Base-by-base conservation (phyloP, 1,140 invertebrate species). In the Diorhabda elongata region DNA sequence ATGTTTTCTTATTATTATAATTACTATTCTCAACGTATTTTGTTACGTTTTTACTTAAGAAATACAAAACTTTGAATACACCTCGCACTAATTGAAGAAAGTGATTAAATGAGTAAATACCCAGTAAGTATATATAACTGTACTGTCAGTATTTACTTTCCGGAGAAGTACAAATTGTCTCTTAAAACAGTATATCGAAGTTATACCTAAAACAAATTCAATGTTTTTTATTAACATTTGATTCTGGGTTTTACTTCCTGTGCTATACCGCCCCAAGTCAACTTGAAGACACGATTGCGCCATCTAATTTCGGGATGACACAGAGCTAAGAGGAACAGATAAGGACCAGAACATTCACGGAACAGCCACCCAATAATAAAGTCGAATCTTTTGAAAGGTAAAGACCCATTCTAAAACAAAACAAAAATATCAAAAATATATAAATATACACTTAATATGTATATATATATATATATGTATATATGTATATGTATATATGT, bases 301-400 rank as follows among this genome's bases (percentile, higher is more conserved):
- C 97, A 99, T 79, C 89, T 88, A 74, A 99, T 96, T 56, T 90
- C 87, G 2, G 94, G 92, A 82, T 93, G 89, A 62, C 97, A 84
- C 26, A 92, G 81, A 61, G 97, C 95, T 75, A 91, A 88, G 45
- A 93, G 81, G 76, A 97, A 95, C 56, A 98, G 84, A 78, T 94
- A 94, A 3, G 97, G 92, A 61, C 96, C 92, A 66, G 91, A 91
- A 5, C 89, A 84, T 84, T 99, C 98, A 61, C 96, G 90, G 79
- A 98, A 92, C 64, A 97, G 81, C 98, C 98, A 99, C n/a, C 91
- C 95, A 59, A 97, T 86, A 3, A 98, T 87, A 82, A 97, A 99
- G 80, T 98, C 94, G 75, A 96, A 90, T 85, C 98, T 96, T 76
- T 92, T 95, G 83, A 99, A 98, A n/a, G 96, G 92, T 63, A 98